These are phyloP conservation scores for Eubasilissa regina DNA, from an alignment of 1,140 invertebrate genomes.

Conservation along the genomic window DNA sequence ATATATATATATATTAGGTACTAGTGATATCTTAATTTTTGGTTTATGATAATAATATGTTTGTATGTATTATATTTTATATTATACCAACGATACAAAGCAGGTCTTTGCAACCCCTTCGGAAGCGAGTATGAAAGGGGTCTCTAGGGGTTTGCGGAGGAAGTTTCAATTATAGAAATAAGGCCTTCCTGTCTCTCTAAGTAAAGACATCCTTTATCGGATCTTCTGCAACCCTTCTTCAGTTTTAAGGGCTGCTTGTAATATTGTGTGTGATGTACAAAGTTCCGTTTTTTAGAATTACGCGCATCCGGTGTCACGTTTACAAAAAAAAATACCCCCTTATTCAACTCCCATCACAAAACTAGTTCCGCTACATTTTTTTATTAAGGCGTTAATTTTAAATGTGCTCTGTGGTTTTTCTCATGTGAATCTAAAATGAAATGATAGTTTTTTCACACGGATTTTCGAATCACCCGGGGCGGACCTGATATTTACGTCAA, in stretches of 20 bases:
- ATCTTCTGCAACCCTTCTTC: not conserved
- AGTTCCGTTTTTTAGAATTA: slow-evolving; percentile 9
- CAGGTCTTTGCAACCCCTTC: not conserved
- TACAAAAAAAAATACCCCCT: slow-evolving; percentile 16
- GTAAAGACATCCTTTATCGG: slow-evolving; percentile 14
- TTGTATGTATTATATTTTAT: no score
- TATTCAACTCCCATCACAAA: slow-evolving; percentile 3
- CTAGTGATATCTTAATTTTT: no score
- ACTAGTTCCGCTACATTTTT: not conserved
- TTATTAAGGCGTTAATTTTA: slow-evolving; percentile 10
- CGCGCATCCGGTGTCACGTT: slow-evolving; percentile 24
- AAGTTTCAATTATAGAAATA: slow-evolving; percentile 6
- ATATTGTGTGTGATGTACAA: not conserved
- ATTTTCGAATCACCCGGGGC: no score
- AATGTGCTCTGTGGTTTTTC: slow-evolving; percentile 13
- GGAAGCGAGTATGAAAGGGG: not conserved
- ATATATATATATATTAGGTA: no score
- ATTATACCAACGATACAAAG: no score
- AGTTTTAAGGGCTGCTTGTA: slow-evolving; percentile 1
- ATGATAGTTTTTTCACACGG: slow-evolving; percentile 9
- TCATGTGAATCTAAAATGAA: slow-evolving; percentile 7
- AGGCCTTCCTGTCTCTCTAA: slow-evolving; percentile 5
- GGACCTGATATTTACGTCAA: no score
- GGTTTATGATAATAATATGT: no score
- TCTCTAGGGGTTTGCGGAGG: not conserved